Percentiles rank a stretch among this genome's conserved stretches.
These are phyloP conservation scores for Pterois miles DNA, from an alignment of 2,797 vertebrate genomes.

Conservation along the genomic window DNA sequence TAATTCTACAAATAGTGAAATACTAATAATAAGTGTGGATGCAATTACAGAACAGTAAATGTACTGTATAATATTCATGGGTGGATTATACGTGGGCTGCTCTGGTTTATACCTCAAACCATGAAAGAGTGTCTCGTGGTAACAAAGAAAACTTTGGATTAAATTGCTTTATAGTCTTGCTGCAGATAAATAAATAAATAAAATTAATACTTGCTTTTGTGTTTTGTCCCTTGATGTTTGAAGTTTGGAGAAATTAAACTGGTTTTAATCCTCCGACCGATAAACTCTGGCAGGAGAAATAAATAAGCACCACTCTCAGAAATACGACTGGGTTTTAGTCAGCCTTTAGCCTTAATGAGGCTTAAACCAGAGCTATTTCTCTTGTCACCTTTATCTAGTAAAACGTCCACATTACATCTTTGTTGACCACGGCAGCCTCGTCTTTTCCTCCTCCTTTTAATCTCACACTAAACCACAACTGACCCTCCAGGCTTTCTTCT, in stretches of 20 bases:
- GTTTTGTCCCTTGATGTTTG: conserved; percentile 17
- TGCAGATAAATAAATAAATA: conserved; percentile 2
- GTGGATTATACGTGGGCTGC: not conserved
- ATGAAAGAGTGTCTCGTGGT: not conserved
- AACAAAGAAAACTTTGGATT: conserved; percentile 5
- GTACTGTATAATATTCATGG: not conserved
- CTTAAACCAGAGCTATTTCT: conserved; percentile 57
- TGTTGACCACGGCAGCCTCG: conserved; percentile 40
- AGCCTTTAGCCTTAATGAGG: conserved; percentile 59
- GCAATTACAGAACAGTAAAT: conserved; percentile 1
- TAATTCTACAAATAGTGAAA: too few relatives aligned
- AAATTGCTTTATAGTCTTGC: not conserved
- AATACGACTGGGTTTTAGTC: conserved; percentile 35
- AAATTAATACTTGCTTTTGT: conserved; percentile 18
- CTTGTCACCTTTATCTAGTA: conserved; percentile 69
- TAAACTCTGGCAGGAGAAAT: conserved; percentile 22
- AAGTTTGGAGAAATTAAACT: conserved; percentile 32
- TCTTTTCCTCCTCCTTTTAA: conserved; percentile 56
- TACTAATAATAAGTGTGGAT: not conserved
- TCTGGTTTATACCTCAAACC: not conserved
- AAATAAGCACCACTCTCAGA: conserved; percentile 36
- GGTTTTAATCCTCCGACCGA: conserved; percentile 8
- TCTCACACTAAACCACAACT: conserved; percentile 57
- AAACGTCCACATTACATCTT: conserved; percentile 56
- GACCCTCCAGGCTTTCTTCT: conserved; percentile 51